These are phyloP conservation scores for Amphilophus citrinellus DNA, from an alignment of 2,113 vertebrate species.

Conservation along the genomic window DNA sequence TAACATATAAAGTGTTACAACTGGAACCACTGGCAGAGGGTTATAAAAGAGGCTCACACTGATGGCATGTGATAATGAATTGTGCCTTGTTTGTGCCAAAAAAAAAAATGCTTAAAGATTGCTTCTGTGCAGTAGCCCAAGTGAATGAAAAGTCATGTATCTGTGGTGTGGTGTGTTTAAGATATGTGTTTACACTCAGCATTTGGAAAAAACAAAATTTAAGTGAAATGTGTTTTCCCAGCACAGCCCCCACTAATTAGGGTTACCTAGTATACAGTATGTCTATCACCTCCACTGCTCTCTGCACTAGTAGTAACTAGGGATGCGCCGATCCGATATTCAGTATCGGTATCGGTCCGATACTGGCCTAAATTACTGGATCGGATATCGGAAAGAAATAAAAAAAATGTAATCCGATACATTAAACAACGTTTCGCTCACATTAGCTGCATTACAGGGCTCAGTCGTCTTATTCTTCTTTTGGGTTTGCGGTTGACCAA, in stretches of 20 bases:
- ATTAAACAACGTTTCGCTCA: no score
- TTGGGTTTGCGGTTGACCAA: no score
- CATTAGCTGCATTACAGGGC: no score
- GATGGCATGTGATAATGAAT: neutral
- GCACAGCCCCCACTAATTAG: slow-evolving; percentile 4
- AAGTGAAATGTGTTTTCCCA: neutral
- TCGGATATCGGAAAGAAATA: no score
- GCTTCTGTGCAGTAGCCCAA: neutral
- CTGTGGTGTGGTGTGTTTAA: neutral
- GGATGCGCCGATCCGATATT: no score
- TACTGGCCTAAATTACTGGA: no score
- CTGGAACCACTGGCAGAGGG: neutral
- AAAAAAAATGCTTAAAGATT: neutral
- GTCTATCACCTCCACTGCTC: neutral
- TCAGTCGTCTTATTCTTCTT: no score
- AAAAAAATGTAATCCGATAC: no score
- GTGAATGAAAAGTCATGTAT: neutral
- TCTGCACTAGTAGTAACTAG: neutral
- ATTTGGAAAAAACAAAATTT: neutral
- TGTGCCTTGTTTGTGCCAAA: slow-evolving; percentile 5
- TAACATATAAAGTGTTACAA: neutral
- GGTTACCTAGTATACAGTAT: neutral
- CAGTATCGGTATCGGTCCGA: no score
- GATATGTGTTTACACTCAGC: neutral
- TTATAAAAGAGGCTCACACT: neutral